Evolutionary conservation across 2,888 invertebrate genomes (phyloP).

Genomic region (Sisyra terminalis): DNA sequence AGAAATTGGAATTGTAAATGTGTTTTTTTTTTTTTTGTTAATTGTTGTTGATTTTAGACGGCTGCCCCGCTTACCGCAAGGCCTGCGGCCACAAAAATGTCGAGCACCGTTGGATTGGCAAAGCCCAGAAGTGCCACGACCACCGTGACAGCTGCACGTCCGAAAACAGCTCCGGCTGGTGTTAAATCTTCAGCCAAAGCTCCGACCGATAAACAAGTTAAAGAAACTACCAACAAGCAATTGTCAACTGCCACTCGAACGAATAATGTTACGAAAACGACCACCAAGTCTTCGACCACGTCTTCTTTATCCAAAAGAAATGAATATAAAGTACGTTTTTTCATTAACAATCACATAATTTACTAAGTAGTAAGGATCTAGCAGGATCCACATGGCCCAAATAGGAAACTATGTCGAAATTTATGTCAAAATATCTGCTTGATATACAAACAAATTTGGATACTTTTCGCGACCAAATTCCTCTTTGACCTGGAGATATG

Average conservation of each 20-base stretch:
- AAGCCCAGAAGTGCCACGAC: not conserved
- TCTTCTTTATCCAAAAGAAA: conserved; percentile 18
- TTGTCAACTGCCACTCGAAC: conserved; percentile 24
- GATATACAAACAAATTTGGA: too few species aligned
- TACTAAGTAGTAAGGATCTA: not conserved
- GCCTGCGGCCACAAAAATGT: too few species aligned
- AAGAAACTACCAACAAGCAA: conserved; percentile 53
- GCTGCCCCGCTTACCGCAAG: too few species aligned
- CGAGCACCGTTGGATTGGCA: too few species aligned
- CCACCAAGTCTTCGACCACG: conserved; percentile 15
- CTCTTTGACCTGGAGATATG: too few species aligned
- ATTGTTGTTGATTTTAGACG: too few species aligned
- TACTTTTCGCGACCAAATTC: too few species aligned
- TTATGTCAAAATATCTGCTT: too few species aligned
- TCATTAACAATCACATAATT: not conserved
- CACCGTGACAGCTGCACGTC: not conserved
- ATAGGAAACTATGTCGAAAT: too few species aligned
- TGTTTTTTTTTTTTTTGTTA: not conserved
- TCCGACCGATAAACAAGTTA: conserved; percentile 38
- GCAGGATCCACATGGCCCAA: too few species aligned
- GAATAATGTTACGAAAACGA: conserved; percentile 17
- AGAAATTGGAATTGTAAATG: not conserved
- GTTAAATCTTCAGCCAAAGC: conserved; percentile 16
- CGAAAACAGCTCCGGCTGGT: conserved; percentile 11
- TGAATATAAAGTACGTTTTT: conserved; percentile 19